A percentile compares a stretch with the other conserved stretches of the same genome.
Evolutionary conservation across 2,113 vertebrate genomes (phyloP).

Genomic region (Callipepla squamata): DNA sequence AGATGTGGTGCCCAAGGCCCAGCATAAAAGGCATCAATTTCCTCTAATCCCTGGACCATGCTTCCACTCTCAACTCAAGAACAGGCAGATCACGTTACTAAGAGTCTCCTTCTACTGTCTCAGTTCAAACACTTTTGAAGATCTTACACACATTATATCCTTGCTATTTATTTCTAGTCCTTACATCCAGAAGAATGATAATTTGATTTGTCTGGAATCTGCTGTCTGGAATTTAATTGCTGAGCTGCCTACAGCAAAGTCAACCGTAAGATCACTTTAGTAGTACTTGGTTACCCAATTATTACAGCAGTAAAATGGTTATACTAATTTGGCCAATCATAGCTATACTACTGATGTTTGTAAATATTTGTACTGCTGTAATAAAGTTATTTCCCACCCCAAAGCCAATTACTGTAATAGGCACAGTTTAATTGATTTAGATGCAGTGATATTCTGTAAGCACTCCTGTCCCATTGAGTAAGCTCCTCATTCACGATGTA

Average conservation of each 20-base stretch:
- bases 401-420: background rate
- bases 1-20: background rate
- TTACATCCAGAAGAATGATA: background rate
- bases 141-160: background rate
- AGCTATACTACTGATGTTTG: background rate
- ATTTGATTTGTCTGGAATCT: background rate
- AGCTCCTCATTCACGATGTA: background rate
- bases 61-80: background rate
- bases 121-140: background rate
- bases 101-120: background rate
- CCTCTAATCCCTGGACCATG: background rate
- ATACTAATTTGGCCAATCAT: background rate
- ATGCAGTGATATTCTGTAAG: background rate
- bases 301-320: background rate
- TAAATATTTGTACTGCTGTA: background rate
- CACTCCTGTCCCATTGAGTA: background rate
- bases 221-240: background rate
- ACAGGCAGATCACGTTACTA: background rate
- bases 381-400: background rate
- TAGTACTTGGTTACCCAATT: background rate
- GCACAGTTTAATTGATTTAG: background rate
- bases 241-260: background rate
- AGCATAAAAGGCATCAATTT: background rate
- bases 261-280: background rate
- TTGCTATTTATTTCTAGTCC: background rate